Conservation (phyloP, 2,797 vertebrate species). For the Melanotaenia boesemani region DNA sequence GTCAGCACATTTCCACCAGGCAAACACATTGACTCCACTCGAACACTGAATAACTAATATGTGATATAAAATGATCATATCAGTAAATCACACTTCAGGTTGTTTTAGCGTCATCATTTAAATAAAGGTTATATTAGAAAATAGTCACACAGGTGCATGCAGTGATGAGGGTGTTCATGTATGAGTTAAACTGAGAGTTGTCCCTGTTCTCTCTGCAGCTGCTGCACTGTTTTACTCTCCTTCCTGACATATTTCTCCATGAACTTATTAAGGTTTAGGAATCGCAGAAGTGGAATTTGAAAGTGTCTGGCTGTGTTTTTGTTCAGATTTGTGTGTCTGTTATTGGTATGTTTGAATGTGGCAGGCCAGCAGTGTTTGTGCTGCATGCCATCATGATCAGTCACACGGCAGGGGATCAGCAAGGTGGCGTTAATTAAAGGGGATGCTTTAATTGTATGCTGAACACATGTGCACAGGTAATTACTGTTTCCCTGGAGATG, state of each 20-base stretch:
- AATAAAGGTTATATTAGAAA: constrained; percentile 3
- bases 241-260: not conserved
- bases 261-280: not conserved
- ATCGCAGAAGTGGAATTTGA: not conserved
- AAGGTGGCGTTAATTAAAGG: constrained; percentile 80
- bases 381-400: constrained; percentile 61
- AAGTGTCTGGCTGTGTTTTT: not conserved
- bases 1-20: constrained; percentile 36
- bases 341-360: constrained; percentile 24
- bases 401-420: constrained; percentile 71
- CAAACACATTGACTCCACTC: constrained; percentile 33
- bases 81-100: not conserved
- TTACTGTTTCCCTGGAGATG: constrained; percentile 79
- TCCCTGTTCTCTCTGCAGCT: not conserved
- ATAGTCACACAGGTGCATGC: not conserved
- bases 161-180: not conserved
- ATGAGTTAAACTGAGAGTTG: not conserved
- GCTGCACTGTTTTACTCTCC: not conserved
- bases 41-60: constrained; percentile 27
- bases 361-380: constrained; percentile 14
- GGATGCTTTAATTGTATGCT: constrained; percentile 78
- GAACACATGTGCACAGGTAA: constrained; percentile 83
- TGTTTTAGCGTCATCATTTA: constrained; percentile 2
- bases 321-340: not conserved
- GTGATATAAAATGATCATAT: not conserved